Evolutionary conservation across 2,888 invertebrate species (phyloP), one percentile per base, ranked within the genome.

Genomic region (Matsumyia berberina): DNA sequence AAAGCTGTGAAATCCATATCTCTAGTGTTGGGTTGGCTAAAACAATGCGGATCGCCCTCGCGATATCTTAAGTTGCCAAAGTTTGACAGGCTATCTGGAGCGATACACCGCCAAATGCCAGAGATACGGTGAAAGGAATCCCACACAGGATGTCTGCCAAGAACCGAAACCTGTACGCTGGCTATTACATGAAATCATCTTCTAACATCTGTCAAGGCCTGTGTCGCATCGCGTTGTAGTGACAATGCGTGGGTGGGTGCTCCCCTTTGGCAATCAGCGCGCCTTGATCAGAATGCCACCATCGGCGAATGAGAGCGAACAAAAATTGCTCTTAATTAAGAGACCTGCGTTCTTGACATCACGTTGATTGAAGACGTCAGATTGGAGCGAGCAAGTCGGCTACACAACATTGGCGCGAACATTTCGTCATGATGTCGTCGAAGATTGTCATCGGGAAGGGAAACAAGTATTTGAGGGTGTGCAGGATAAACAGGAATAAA

Each of bases 21-120:
- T 73, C 60, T 62, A 33, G 67, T 62, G 73, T 66, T 60, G 62
- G n/a, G 35, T 7, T 51, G 39, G 66, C 78, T 62, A 66, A 83
- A 76, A 85, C 85, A 85, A 85, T 85, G 24, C 4, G 85, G 80
- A 80, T 80, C 79, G 74, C 66, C 74, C 66, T 80, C 58, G 74
- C 85, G 85, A 80, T 85, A 79, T 80, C 85, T 85, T 85, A 85
- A 79, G 80, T 80, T 80, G 74, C 80, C 85, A 80, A 80, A 80
- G 69, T 85, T 80, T 85, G 80, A 85, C 80, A 79, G 85, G 69
- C 73, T 79, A 79, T 83, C 83, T 67, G 55, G 39, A 19, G 35
- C 66, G 66, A 49, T 57, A 51, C 67, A 44, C 42, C 74, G 64
- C 69, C 70, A 80, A 73, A 74, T 83, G 62, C 79, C 74, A 60